These are phyloP conservation scores for Miniopterus natalensis DNA, from an alignment of 2,113 vertebrate species.

Conservation along the genomic window DNA sequence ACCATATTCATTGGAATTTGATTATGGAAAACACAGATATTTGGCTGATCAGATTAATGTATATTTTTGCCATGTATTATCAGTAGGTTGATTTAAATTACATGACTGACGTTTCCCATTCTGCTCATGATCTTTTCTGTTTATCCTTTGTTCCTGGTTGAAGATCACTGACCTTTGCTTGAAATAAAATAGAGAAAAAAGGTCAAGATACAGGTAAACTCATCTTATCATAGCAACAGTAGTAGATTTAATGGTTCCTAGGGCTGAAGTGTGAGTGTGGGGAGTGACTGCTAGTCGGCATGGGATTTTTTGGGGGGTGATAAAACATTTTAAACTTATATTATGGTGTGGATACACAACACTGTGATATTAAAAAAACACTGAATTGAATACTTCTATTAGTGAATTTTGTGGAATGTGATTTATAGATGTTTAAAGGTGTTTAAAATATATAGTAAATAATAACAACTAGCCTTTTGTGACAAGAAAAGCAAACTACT, in stretches of 20 bases:
- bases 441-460: background rate
- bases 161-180: background rate
- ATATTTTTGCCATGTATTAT: background rate
- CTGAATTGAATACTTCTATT: background rate
- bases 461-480: background rate
- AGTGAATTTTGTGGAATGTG: background rate
- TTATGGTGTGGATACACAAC: background rate
- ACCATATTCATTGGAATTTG: background rate
- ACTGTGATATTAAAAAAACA: background rate
- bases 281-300: background rate
- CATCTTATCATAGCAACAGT: background rate
- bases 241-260: background rate
- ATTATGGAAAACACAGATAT: background rate
- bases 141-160: background rate
- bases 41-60: background rate
- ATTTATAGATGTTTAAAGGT: background rate
- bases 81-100: background rate
- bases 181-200: background rate
- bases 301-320: accelerated
- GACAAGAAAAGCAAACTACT: background rate
- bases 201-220: background rate
- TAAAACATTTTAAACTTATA: background rate
- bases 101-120: background rate
- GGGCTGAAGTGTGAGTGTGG: background rate
- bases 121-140: background rate